Conservation (phyloP, 2,797 vertebrate species). For the Pampus argenteus region DNA sequence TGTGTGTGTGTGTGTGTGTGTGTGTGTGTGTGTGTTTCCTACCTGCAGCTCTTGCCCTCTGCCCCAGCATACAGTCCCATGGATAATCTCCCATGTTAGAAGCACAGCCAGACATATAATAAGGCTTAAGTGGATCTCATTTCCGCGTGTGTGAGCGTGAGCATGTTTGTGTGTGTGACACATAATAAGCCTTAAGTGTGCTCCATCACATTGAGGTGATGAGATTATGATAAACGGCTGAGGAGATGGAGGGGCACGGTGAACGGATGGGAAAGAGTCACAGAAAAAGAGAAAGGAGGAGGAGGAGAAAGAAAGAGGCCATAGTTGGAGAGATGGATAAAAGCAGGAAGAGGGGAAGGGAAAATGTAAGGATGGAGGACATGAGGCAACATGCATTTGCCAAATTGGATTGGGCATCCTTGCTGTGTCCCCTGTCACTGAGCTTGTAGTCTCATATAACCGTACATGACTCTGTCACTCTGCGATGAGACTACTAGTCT, state of each 20-base stretch:
- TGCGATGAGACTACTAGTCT: conserved; percentile 18
- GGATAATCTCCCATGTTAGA: conserved; percentile 77
- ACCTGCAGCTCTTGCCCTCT: conserved; percentile 55
- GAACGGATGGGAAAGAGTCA: conserved; percentile 14
- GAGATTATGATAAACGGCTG: conserved; percentile 82
- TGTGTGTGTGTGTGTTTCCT: background rate
- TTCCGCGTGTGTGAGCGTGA: conserved; percentile 20
- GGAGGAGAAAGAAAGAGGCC: background rate
- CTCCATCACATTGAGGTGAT: conserved; percentile 75
- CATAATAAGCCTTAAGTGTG: conserved; percentile 79
- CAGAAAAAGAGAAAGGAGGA: background rate
- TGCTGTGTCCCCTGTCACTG: conserved; percentile 42
- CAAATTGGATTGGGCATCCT: conserved; percentile 36
- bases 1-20: conserved; percentile 8
- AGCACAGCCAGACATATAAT: conserved; percentile 77
- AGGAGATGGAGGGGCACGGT: conserved; percentile 64
- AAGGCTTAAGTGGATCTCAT: conserved; percentile 75
- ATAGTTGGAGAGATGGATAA: background rate
- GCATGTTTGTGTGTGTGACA: conserved; percentile 45
- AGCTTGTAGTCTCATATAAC: conserved; percentile 39
- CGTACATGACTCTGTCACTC: conserved; percentile 28
- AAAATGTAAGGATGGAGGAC: conserved; percentile 8
- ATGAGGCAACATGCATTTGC: conserved; percentile 26
- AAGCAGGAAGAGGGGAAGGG: background rate
- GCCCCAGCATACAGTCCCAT: conserved; percentile 53